Conservation (phyloP, 2,113 vertebrate genomes). For the Ursus arctos region DNA sequence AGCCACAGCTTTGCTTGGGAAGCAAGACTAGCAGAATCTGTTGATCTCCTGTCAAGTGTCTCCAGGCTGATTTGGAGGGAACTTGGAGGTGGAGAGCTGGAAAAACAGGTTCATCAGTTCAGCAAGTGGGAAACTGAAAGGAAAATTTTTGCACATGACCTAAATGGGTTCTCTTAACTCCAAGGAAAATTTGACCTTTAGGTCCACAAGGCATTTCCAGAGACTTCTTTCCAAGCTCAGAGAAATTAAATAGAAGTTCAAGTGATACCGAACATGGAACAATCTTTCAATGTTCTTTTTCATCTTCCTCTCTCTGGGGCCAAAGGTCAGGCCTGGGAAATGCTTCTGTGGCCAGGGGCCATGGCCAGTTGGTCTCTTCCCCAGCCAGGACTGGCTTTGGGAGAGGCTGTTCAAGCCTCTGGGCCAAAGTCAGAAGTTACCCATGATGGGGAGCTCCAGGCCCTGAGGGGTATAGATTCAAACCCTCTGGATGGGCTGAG, state of each 20-base stretch:
- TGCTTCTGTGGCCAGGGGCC: not conserved
- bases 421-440: not conserved
- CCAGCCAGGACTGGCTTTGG: not conserved
- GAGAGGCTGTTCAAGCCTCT: not conserved
- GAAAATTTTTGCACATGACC: not conserved
- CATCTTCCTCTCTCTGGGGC: not conserved
- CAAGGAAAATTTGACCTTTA: constrained; percentile 33
- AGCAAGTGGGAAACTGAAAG: constrained; percentile 7
- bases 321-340: not conserved
- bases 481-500: not conserved
- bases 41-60: constrained; percentile 26
- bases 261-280: not conserved
- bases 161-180: not conserved
- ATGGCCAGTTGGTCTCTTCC: not conserved
- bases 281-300: not conserved
- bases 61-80: constrained; percentile 8
- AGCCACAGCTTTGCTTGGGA: not conserved
- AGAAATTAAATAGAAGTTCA: constrained; percentile 34
- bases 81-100: constrained; percentile 31
- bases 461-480: not conserved
- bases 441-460: not conserved
- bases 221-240: not conserved
- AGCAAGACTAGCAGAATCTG: not conserved
- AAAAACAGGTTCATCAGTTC: constrained; percentile 67
- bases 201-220: constrained; percentile 47